Conservation (phyloP, 2,797 vertebrate genomes). For the Microctenopoma stevenorrisi region DNA sequence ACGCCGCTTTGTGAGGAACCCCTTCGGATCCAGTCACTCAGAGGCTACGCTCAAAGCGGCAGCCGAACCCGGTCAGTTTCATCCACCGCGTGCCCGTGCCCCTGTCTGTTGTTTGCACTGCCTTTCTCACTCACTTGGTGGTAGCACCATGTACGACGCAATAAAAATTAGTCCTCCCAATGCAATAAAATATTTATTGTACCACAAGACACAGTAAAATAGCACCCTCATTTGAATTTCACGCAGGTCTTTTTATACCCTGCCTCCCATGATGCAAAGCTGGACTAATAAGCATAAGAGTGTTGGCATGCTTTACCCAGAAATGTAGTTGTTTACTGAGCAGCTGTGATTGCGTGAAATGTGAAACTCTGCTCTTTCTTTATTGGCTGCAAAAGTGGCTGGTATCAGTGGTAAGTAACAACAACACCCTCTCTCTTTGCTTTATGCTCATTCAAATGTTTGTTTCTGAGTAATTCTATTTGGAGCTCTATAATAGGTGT, state of each 20-base stretch:
- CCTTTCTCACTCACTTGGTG: constrained; percentile 33
- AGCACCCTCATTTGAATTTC: constrained; percentile 64
- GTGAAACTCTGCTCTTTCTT: constrained; percentile 56
- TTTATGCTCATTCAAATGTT: background rate
- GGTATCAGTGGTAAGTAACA: constrained; percentile 76
- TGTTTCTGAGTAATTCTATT: background rate
- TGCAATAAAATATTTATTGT: constrained; percentile 81
- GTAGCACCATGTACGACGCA: constrained; percentile 82
- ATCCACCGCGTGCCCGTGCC: background rate
- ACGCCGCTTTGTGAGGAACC: constrained; percentile 96
- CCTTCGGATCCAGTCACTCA: constrained; percentile 96
- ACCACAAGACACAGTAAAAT: constrained; percentile 67
- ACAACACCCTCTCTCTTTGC: constrained; percentile 2
- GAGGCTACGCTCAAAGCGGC: constrained; percentile 95
- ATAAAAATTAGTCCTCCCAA: constrained; percentile 79
- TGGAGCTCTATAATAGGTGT: background rate
- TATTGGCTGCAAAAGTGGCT: constrained; percentile 69
- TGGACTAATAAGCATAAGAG: constrained; percentile 18
- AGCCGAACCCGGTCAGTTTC: constrained; percentile 92
- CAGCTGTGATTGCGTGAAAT: constrained; percentile 28
- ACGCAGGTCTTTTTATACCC: constrained; percentile 60
- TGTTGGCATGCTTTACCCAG: constrained; percentile 17
- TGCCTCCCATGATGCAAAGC: constrained; percentile 44
- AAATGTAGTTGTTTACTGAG: constrained; percentile 7
- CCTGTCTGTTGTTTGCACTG: constrained; percentile 18